Base-by-base conservation (phyloP, 2,113 vertebrate genomes). In the Rhadina sibilatrix region DNA sequence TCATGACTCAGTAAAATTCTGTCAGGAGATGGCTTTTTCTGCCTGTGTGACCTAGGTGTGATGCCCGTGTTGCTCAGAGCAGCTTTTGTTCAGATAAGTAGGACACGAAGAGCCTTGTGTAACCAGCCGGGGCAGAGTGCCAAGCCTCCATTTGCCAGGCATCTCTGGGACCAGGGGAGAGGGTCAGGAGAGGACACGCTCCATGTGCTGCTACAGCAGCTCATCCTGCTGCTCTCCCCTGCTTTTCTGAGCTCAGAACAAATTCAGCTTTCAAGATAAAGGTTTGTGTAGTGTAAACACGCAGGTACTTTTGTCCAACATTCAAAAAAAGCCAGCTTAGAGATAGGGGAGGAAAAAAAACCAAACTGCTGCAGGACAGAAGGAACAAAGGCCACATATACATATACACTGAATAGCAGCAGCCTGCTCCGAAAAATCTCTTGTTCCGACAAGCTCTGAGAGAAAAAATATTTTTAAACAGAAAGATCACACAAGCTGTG, bases 141-240 rank as follows among this genome's bases (percentile, higher is more conserved):
- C 98, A 98, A 89, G 50, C 61, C 93, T 92, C 83, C 90, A 96
- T 97, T 96, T 96, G 96, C 96, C 95, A 96, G 87, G 93, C 93
- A 52, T 63, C 72, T 77, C 78, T 75, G 83, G 74, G 87, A 92
- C 89, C 75, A 52, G 89, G 63, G 87, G 70, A 87, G 83, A 40
- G 87, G 95, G 95, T 95, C 94, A 94, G 96, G 85, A 77, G 96
- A 97, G 97, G 97, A 98, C 96, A 64, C 72, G 95, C 95, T 89
- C 53, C 94, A 93, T 86, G 95, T 77, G 96, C 97, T 69, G 97
- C 94, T 84, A 68, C 65, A 63, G 88, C 93, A 82, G 85, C 83
- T 96, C 79, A 56, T 18, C 61, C 83, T 83, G 76, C 78, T 12
- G 35, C 70, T 91, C 93, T 57, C 42, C 54, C 4, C 56, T 15